Evolutionary conservation across 37 sponge, comb jelly and placozoan genomes (phyloP), one percentile per base, ranked within the genome.

Genomic region (Cliona cf. orientalis): DNA sequence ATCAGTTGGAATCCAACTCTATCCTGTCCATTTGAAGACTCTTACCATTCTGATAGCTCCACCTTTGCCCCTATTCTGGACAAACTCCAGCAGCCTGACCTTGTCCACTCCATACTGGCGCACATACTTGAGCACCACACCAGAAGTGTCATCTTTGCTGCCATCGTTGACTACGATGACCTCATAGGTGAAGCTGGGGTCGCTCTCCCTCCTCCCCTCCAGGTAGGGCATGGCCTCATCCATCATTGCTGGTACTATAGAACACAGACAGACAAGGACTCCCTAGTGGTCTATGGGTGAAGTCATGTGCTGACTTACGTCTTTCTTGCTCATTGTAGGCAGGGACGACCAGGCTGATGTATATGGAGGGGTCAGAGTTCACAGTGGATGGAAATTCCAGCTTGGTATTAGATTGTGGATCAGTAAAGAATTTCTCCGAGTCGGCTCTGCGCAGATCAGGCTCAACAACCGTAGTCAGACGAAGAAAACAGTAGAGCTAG

Each of bases 101-200:
- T 77, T 91, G n/a, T 99, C 91, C 62, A 73, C 43, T 17, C 97
- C 95, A 72, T 87, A 85, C 80, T 87, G 22, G 4, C 35, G 42
- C 17, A 90, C 87, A 66, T 86, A 99, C 65, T 87, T 72, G 65
- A 97, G 76, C 11, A 86, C 99, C n/a, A 90, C 95, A 82, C 94
- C 40, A 19, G 92, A 78, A 17, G 99, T 98, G 2, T 56, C 65
- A 72, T 98, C 99, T 72, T 73, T 80, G 59, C 99, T 98, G 7
- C 99, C 99, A 89, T 98, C 99, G 84, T 98, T 95, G 28, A 98
- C 99, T 25, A 98, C 80, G 26, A 98, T 89, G 33, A 76, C 77
- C 31, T 76, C 77, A 14, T 63, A 76, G 26, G 39, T 76, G 59
- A 90, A 97, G 32, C 66, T 46, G 21, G 76, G 59, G 23, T 86